These are phyloP conservation scores for Vidua macroura DNA, from an alignment of 2,113 vertebrate genomes.

Conservation along the genomic window DNA sequence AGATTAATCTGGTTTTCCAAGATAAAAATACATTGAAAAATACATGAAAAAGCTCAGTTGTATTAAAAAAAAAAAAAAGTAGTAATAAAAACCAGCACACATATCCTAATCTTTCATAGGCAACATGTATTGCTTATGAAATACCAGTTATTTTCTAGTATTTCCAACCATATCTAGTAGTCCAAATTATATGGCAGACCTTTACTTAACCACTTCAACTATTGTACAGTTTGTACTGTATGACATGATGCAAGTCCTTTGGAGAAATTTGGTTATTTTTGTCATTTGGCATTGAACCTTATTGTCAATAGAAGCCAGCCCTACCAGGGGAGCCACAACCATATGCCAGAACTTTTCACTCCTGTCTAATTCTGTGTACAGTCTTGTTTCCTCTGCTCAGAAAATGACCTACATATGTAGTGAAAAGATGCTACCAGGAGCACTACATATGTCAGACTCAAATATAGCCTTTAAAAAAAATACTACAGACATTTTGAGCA, in stretches of 20 bases:
- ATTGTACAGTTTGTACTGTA: neutral
- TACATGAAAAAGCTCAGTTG: neutral
- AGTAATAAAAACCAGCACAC: neutral
- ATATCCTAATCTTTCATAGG: neutral
- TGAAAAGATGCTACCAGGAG: slow-evolving; percentile 3
- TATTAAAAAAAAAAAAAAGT: neutral
- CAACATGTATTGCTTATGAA: neutral
- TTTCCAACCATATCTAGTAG: neutral
- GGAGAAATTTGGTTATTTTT: neutral
- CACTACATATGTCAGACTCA: neutral
- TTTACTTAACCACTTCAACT: neutral
- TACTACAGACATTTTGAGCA: neutral
- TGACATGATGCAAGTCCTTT: neutral
- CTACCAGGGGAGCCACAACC: neutral
- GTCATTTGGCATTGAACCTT: neutral
- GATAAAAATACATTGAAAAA: neutral
- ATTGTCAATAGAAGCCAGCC: neutral
- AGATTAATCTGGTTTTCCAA: neutral
- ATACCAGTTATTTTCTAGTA: neutral
- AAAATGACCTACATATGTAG: slow-evolving; percentile 40
- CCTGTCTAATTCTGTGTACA: neutral
- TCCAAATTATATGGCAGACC: neutral
- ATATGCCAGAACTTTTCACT: neutral
- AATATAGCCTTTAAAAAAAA: neutral
- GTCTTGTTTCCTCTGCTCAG: neutral